Base-by-base conservation (phyloP, 2,797 vertebrate genomes). In the Cirrhinus mrigala region DNA sequence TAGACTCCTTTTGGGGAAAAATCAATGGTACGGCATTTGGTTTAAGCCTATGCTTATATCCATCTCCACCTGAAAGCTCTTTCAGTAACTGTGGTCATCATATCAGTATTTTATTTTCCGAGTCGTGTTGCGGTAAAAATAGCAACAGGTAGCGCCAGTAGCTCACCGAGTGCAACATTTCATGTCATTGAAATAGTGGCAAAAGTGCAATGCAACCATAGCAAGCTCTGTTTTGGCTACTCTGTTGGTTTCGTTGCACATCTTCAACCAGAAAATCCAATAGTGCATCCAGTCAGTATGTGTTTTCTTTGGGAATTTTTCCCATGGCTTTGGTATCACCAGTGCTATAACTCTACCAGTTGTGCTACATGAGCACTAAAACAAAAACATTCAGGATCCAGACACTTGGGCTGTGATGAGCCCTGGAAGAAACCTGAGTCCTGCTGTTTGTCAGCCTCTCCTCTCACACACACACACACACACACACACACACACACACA, bases 401-500 rank as follows among this genome's bases (percentile, higher is more conserved):
- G 87, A 93, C 92, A 79, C 86, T 75, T 54, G 89, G 69, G 90
- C 89, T 90, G 91, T 82, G 88, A 88, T 86, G 88, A 89, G 89
- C 86, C 70, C 73, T 22, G 11, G 87, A 89, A 92, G 89, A 91
- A 91, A 91, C 90, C 90, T 78, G 44, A 90, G 90, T 92, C 92
- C 93, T 94, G 94, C 91, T 92, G 93, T 94, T 95, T 90, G 88
- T 94, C 93, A 93, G 92, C 91, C 90, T 90, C 64, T 81, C 1
- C 22, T 58, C 58, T 37, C 84, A 24, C 93, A 92, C 79, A 56
- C n/a, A 70, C 83, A 58, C 64, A 24, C n/a, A n/a, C n/a, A n/a
- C n/a, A n/a, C n/a, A n/a, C 52, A 85, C 40, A 71, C 33, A 64
- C 58, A 50, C 84, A 24, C 93, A 92, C 79, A 56, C n/a, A 70